A percentile compares a stretch with the other conserved stretches of the same genome.
These are phyloP conservation scores for Penaeus japonicus DNA, from an alignment of 1,140 invertebrate species.

Conservation along the genomic window DNA sequence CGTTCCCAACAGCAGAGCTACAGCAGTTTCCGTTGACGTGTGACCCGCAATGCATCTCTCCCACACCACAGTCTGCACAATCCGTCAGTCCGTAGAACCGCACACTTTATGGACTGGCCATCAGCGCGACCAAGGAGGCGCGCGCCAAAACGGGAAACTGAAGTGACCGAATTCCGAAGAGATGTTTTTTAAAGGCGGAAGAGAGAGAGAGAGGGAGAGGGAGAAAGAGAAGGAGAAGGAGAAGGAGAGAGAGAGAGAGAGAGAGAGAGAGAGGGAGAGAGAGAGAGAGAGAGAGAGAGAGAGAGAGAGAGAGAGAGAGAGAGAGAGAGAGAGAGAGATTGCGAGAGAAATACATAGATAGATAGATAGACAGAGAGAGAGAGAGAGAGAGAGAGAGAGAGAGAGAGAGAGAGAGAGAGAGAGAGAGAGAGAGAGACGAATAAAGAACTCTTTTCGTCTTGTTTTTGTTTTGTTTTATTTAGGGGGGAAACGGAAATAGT, in stretches of 20 bases:
- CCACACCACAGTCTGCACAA: no score
- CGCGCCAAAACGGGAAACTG: no score
- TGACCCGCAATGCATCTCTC: no score
- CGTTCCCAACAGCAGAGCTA: no score
- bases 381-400: neutral
- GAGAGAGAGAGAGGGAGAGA: neutral
- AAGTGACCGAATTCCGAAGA: neutral
- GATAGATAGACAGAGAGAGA: constrained; percentile 24
- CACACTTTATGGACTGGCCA: no score
- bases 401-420: constrained; percentile 1
- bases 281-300: neutral
- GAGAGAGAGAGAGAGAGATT: neutral
- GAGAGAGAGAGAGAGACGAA: neutral
- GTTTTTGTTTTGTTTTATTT: no score
- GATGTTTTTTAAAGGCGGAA: neutral
- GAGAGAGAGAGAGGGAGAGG: neutral
- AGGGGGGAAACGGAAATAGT: neutral
- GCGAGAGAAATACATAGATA: neutral
- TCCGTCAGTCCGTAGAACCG: no score
- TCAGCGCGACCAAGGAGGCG: no score
- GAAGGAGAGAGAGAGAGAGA: neutral
- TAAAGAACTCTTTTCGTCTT: no score
- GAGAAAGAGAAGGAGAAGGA: neutral
- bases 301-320: neutral
- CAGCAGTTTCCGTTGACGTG: no score